These are phyloP conservation scores for Arizona elegans DNA, from an alignment of 2,113 vertebrate species.

Conservation along the genomic window DNA sequence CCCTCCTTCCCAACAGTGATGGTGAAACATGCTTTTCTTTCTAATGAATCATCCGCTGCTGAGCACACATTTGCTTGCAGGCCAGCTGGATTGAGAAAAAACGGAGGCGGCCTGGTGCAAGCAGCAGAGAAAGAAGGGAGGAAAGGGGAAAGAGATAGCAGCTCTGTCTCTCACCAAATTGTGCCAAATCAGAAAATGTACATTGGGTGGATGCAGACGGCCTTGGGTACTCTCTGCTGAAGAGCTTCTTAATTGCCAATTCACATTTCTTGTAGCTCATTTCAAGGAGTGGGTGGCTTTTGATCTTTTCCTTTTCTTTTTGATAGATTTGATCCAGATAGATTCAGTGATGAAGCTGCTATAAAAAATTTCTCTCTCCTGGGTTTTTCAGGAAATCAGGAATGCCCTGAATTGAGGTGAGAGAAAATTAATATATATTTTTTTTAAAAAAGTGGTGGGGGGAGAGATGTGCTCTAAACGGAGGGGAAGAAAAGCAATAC, in stretches of 20 bases:
- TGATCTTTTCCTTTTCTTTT: slow-evolving; percentile 16
- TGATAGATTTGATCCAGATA: slow-evolving; percentile 87
- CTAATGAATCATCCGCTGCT: slow-evolving; percentile 55
- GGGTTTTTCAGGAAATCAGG: slow-evolving; percentile 90
- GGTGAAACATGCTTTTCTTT: slow-evolving; percentile 53
- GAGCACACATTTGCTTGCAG: slow-evolving; percentile 1
- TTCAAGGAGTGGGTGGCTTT: not conserved
- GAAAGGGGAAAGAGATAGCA: not conserved
- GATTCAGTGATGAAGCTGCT: slow-evolving; percentile 81
- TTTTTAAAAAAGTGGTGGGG: not conserved
- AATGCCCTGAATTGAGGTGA: slow-evolving; percentile 92
- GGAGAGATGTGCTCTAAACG: not conserved
- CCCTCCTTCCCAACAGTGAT: slow-evolving; percentile 20
- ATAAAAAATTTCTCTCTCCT: slow-evolving; percentile 84
- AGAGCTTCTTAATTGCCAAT: not conserved
- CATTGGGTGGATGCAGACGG: not conserved
- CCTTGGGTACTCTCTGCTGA: not conserved
- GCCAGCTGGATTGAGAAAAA: slow-evolving; percentile 38
- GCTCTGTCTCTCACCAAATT: not conserved
- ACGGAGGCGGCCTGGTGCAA: slow-evolving; percentile 27
- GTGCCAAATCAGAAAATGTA: not conserved
- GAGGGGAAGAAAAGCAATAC: not conserved
- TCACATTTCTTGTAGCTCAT: not conserved
- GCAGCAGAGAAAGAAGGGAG: not conserved
- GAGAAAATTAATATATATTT: not conserved